Evolutionary conservation across 2,113 vertebrate genomes (phyloP).

Genomic region (Sialia sialis): DNA sequence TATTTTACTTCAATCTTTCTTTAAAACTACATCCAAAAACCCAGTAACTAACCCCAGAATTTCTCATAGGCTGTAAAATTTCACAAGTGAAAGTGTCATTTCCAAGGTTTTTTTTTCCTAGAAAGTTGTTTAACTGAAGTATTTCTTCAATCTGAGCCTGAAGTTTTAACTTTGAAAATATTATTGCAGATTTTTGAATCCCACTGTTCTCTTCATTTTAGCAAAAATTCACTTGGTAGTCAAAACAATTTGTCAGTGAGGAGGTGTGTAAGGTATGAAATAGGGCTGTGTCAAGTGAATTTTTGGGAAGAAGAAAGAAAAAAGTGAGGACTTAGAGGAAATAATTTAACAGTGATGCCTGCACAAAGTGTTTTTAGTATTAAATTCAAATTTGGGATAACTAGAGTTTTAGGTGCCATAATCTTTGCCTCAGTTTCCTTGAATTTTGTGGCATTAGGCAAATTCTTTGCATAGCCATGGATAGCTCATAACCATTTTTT

Average conservation of each 20-base stretch:
- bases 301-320: not conserved
- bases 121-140: not conserved
- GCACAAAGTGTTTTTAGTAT: not conserved
- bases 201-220: not conserved
- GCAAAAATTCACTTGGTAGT: not conserved
- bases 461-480: not conserved
- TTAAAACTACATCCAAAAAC: slow-evolving; percentile 22
- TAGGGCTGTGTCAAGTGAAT: not conserved
- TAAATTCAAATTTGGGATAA: not conserved
- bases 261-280: not conserved
- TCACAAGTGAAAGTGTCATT: not conserved
- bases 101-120: not conserved
- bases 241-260: not conserved
- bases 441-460: not conserved
- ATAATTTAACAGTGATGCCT: not conserved
- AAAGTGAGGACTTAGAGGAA: not conserved
- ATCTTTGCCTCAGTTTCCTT: not conserved
- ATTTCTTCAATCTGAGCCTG: not conserved
- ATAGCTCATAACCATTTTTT: not conserved
- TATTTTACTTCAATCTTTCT: slow-evolving; percentile 38
- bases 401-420: not conserved
- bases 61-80: not conserved
- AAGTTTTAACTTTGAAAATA: not conserved
- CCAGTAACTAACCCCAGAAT: not conserved
- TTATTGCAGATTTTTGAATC: not conserved